Conservation (phyloP, 2,888 invertebrate genomes). For the Lasiommata megera region DNA sequence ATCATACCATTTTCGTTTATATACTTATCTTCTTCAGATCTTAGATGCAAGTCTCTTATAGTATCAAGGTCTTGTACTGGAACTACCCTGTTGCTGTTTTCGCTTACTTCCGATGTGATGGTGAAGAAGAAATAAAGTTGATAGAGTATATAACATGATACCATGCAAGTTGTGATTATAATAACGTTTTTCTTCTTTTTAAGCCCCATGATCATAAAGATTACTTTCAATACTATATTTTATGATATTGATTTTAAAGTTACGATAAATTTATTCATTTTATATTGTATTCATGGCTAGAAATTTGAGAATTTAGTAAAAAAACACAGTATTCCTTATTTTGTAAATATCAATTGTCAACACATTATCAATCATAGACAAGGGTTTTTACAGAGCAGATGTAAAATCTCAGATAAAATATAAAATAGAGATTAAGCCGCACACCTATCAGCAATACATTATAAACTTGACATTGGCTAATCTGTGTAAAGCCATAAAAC, state of each 20-base stretch:
- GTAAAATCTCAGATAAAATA: too few species aligned
- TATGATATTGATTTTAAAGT: not conserved
- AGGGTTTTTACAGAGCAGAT: too few species aligned
- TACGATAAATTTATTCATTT: not conserved
- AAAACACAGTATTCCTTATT: not conserved
- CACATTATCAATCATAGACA: not conserved
- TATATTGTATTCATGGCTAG: not conserved
- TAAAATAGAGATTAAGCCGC: too few species aligned
- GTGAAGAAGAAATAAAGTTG: slow-evolving; percentile 69
- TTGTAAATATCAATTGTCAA: not conserved
- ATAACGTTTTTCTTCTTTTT: slow-evolving; percentile 72
- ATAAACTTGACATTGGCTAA: too few species aligned
- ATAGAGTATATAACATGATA: slow-evolving; percentile 62
- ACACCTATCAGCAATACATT: too few species aligned
- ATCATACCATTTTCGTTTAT: slow-evolving; percentile 66
- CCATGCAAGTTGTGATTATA: slow-evolving; percentile 54
- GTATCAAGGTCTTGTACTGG: slow-evolving; percentile 51
- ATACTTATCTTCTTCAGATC: slow-evolving; percentile 61
- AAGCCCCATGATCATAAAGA: slow-evolving; percentile 31
- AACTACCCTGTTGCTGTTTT: slow-evolving; percentile 45
- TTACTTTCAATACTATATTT: not conserved
- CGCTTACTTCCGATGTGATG: slow-evolving; percentile 54
- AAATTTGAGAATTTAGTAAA: not conserved
- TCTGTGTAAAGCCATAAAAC: too few species aligned
- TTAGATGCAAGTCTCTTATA: slow-evolving; percentile 48